Base-by-base conservation (phyloP, 37 sponge, comb jelly and placozoan genomes). In the Geodia barretti region DNA sequence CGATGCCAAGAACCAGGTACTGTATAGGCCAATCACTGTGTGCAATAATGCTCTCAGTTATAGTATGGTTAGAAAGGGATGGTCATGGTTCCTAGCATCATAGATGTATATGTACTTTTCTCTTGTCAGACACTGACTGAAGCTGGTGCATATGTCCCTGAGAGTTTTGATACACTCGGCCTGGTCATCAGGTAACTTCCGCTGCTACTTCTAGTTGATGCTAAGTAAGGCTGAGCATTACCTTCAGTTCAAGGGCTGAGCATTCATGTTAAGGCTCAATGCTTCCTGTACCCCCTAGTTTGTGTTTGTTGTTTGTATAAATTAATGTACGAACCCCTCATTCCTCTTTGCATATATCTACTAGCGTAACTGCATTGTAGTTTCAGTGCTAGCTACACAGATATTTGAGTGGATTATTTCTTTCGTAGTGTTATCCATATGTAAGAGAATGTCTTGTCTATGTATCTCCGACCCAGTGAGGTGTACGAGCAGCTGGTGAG, bases 131-230 rank as follows among this genome's bases (percentile, higher is more conserved):
- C 94, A n/a, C 77, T 98, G 39, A 19, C 66, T 37, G 79, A 88
- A 75, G 96, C 92, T 30, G 98, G 98, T 39, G 98, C 94, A 3
- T 76, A 74, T 73, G 98, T 98, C 3, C 98, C 98, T 28, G 86
- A 90, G 39, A 95, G 96, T 62, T 98, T 98, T 76, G 98, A 98
- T 62, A 84, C 88, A 35, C 90, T 95, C 21, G 93, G 91, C 29
- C 73, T 67, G 4, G 41, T 91, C 33, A 95, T 95, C 26, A 58
- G 90, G 96, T 84, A 41, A 1, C 63, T 32, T 64, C 19, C 60
- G 38, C 2, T 70, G 23, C 4, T 29, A 1, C 33, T 35, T n/a
- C 24, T 17, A 36, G n/a, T n/a, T n/a, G n/a, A n/a, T n/a, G n/a
- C n/a, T n/a, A n/a, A n/a, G n/a, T n/a, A n/a, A n/a, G n/a, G n/a